Evolutionary conservation across 2,113 vertebrate genomes (phyloP).

Genomic region (Tachycineta bicolor): DNA sequence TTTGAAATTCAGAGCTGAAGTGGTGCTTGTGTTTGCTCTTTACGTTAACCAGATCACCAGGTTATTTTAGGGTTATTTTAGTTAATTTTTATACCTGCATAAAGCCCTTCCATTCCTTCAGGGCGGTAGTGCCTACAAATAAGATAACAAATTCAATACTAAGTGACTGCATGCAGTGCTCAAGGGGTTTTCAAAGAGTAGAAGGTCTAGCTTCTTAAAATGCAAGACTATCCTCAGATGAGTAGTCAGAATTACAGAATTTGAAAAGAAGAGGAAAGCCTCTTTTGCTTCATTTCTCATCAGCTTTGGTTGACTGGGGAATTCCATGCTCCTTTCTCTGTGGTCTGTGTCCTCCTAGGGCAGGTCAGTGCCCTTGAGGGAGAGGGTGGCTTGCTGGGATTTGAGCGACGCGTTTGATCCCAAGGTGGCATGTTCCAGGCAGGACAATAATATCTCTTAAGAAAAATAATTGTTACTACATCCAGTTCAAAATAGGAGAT

Average conservation of each 20-base stretch:
- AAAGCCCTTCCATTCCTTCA: not conserved
- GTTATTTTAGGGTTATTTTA: not conserved
- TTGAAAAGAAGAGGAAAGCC: not conserved
- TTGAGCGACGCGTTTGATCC: conserved; percentile 16
- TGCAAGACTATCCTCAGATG: not conserved
- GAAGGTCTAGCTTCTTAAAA: not conserved
- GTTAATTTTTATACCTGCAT: not conserved
- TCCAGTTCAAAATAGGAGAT: conserved; percentile 7
- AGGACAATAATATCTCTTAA: not conserved
- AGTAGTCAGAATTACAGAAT: not conserved
- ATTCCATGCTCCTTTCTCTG: not conserved
- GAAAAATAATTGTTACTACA: conserved; percentile 8
- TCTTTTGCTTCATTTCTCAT: not conserved
- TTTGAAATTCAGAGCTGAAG: not conserved
- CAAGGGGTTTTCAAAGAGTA: not conserved
- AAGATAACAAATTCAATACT: not conserved
- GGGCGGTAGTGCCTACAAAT: not conserved
- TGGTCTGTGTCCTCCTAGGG: not conserved
- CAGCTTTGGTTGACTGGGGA: not conserved
- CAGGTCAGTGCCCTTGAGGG: not conserved
- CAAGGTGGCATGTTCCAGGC: not conserved
- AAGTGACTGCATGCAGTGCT: not conserved
- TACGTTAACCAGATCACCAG: not conserved
- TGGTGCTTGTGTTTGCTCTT: not conserved
- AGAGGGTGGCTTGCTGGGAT: not conserved